Evolutionary conservation across 2,797 vertebrate genomes (phyloP), one percentile per base, ranked within the genome.

Genomic region (Lepus oiostolus): DNA sequence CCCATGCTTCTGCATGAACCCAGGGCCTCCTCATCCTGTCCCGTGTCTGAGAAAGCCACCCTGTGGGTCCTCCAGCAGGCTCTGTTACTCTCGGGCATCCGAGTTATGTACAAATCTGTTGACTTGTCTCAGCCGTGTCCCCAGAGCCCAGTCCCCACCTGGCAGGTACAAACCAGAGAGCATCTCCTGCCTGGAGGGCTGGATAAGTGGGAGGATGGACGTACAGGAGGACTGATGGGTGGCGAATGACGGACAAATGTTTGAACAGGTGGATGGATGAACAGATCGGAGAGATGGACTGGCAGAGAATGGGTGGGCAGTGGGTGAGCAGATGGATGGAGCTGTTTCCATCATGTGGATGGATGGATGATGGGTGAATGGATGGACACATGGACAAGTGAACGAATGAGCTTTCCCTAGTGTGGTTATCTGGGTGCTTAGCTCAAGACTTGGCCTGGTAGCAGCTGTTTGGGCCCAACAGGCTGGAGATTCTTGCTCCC

Each of bases 261-360:
- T 1, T 2, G 5, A 12, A 50, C n/a, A 19, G 22, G 3, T 7
- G 16, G 22, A 26, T 42, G 13, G 28, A 1, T 5, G 12, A 19
- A 7, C 30, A 26, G 32, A 5, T 58, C 9, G 60, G 4, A 12
- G 12, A 16, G 22, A 0, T 24, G 30, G 70, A 58, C 54, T 58
- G 54, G 54, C 54, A 58, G 13, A 58, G 54, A 58, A 58, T 58
- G 54, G 54, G 54, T 58, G 54, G 54, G 19, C 13, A 16, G 13
- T 4, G 54, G 54, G 54, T 17, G 13, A 58, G 54, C 54, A 58
- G 54, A 7, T 58, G 54, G 54, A 76, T 80, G 54, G 54, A 58
- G 54, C 16, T 26, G 26, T 7, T 26, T 32, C 63, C 22, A 10
- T 28, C 10, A 26, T 8, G 22, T 65, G 63, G 62, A 65, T 21